phyloP scores from a whole-genome alignment of 92 coral and sea anemone species.

The Virgularia gustaviana region DNA sequence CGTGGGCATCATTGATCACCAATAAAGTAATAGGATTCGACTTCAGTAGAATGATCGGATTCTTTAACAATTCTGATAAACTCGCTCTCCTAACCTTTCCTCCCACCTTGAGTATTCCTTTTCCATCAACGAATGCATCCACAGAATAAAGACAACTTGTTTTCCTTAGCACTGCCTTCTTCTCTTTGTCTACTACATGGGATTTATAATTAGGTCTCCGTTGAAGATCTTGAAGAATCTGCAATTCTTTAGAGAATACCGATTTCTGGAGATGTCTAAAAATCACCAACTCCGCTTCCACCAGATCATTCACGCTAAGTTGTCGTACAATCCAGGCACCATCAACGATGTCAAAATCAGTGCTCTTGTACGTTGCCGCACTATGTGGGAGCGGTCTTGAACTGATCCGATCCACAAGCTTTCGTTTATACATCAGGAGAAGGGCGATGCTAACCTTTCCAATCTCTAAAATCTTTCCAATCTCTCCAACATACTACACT shows the following conservation, averaged over 20 bases:
- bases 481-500: conserved; percentile 35
- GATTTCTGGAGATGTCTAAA: too few species aligned
- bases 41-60: conserved; percentile 25
- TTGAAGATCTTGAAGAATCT: too few species aligned
- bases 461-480: conserved; percentile 45
- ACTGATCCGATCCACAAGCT: conserved; percentile 33
- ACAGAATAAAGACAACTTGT: conserved; percentile 19
- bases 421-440: conserved; percentile 49
- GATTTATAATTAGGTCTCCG: too few species aligned
- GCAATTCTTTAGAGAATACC: too few species aligned
- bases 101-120: conserved; percentile 32
- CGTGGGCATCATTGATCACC: conserved; percentile 8
- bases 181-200: conserved; percentile 24
- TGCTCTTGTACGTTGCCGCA: neutral
- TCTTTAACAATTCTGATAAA: conserved; percentile 21
- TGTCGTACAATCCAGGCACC: too few species aligned
- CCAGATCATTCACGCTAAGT: too few species aligned
- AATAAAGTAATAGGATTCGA: conserved; percentile 19
- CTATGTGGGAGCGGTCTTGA: neutral
- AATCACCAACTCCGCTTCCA: too few species aligned
- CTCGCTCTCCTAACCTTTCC: conserved; percentile 34
- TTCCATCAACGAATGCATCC: conserved; percentile 33
- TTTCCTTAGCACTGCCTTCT: conserved; percentile 20
- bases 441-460: conserved; percentile 36
- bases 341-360: too few species aligned